Base-by-base conservation (phyloP, 1,140 invertebrate genomes). In the Scaptomyza pallida region DNA sequence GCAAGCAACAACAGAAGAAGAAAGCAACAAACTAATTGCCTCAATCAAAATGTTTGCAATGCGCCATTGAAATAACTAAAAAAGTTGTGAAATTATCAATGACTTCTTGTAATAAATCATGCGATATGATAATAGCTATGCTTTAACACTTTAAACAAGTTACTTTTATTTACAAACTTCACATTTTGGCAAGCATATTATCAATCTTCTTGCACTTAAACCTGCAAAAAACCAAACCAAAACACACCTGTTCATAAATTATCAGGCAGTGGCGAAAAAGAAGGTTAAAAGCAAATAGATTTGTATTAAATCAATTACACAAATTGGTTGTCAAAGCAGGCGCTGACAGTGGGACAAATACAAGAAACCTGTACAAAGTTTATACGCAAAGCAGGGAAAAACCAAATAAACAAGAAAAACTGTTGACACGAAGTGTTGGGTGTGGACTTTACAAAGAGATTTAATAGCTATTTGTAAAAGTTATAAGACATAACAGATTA, bases 321-420 rank as follows among this genome's bases (percentile, higher is more conserved):
- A 35, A 70, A 73, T 47, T 62, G 59, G 37, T 47, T 73, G 65
- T 51, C 60, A 81, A 54, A 73, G 61, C 1, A 69, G 50, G 41
- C 61, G 56, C 41, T 12, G 41, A 69, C 59, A 62, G 33, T 17
- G 21, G 57, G 12, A 26, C 45, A 67, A 44, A 30, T 19, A 16
- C 6, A 17, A 15, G 15, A 57, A 30, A 26, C 15, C 9, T 17
- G n/a, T 23, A 21, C 37, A 37, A 26, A 23, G 13, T 9, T 40
- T 23, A 26, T 16, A 30, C 30, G 41, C 10, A 17, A 8, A 17
- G 10, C 35, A 30, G 15, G n/a, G 48, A 57, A 50, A 45, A 23
- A n/a, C 1, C 4, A 3, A 12, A 35, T 35, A 35, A 12, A n/a
- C 33, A 37, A 21, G 16, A 8, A 48, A 65, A 50, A 30, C 52